phyloP scores from a whole-genome alignment of 2,113 vertebrate species.

The Casuarius casuarius region DNA sequence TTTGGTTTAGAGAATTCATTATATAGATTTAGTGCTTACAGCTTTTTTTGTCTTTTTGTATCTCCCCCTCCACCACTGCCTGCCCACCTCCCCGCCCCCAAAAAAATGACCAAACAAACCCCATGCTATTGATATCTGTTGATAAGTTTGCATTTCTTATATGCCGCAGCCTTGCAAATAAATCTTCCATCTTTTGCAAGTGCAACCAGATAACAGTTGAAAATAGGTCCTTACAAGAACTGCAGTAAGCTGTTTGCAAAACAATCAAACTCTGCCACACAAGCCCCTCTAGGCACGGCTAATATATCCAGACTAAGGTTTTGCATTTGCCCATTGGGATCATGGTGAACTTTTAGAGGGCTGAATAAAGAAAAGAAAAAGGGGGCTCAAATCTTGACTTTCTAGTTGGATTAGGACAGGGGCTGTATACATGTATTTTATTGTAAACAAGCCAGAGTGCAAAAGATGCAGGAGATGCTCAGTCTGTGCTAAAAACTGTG shows the following conservation, averaged over 20 bases:
- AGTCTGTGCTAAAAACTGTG: background rate
- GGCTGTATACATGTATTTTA: background rate
- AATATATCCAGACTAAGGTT: background rate
- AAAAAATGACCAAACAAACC: background rate
- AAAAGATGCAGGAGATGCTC: background rate
- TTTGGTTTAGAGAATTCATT: constrained; percentile 24
- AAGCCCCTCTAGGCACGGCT: background rate
- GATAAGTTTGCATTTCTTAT: constrained; percentile 38
- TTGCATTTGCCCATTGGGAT: background rate
- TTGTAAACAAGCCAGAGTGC: background rate
- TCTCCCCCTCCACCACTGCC: background rate
- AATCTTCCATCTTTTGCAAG: constrained; percentile 47
- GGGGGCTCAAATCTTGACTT: background rate
- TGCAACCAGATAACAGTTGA: background rate
- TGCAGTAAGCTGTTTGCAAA: background rate
- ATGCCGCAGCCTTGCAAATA: constrained; percentile 20
- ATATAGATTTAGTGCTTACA: constrained; percentile 25
- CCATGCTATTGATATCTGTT: constrained; percentile 11
- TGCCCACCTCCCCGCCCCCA: background rate
- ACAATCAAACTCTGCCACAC: background rate
- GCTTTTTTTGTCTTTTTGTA: background rate
- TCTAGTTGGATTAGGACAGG: background rate
- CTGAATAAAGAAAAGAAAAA: background rate
- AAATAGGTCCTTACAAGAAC: background rate
- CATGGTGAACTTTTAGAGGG: background rate